Percentiles rank a stretch among this genome's conserved stretches.
Conservation (phyloP, 2,888 invertebrate genomes). For the Aplocera efformata region DNA sequence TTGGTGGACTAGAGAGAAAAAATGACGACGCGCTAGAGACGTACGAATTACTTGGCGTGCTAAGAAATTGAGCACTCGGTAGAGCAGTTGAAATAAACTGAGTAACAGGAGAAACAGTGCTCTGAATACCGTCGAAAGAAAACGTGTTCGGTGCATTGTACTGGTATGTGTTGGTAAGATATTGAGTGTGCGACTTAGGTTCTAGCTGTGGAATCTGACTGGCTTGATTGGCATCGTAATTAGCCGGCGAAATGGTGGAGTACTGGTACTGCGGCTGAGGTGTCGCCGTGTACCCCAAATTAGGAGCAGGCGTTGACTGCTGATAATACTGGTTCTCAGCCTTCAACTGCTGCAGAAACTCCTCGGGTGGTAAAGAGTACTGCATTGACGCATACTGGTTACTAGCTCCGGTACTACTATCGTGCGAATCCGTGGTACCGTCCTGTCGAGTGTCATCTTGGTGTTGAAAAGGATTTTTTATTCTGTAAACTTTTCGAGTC, state of each 20-base stretch:
- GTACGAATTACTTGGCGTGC: constrained; percentile 57
- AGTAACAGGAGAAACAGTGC: constrained; percentile 60
- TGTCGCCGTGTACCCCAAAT: constrained; percentile 61
- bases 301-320: constrained; percentile 60
- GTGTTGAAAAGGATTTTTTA: constrained; percentile 70
- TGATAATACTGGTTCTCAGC: constrained; percentile 64
- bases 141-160: constrained; percentile 53
- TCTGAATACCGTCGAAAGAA: constrained; percentile 51
- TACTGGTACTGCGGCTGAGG: constrained; percentile 69
- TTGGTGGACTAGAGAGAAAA: constrained; percentile 63
- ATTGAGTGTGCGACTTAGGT: constrained; percentile 53
- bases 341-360: constrained; percentile 68
- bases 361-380: constrained; percentile 74
- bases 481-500: constrained; percentile 62
- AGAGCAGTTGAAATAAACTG: constrained; percentile 58
- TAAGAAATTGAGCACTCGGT: constrained; percentile 58
- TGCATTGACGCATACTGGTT: constrained; percentile 73
- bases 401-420: constrained; percentile 68
- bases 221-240: constrained; percentile 51
- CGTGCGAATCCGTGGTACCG: constrained; percentile 44
- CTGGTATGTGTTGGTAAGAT: constrained; percentile 53
- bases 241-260: constrained; percentile 52
- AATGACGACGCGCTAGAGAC: constrained; percentile 68
- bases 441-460: constrained; percentile 50
- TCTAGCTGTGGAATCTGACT: constrained; percentile 52